These are phyloP conservation scores for Dendropsophus ebraccatus DNA, from an alignment of 2,113 vertebrate genomes.

Conservation along the genomic window DNA sequence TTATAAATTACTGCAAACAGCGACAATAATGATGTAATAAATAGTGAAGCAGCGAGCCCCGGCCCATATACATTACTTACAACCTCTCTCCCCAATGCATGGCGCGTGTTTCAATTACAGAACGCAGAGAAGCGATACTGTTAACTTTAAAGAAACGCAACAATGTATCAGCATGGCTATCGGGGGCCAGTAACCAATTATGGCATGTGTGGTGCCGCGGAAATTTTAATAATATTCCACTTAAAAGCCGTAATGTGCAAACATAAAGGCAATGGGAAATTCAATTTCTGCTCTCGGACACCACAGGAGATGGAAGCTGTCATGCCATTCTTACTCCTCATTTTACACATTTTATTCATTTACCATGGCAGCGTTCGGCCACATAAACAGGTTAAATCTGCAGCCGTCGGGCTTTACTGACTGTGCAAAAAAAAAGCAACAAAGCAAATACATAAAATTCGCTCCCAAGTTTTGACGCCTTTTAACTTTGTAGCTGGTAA, in stretches of 20 bases:
- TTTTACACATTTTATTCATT: constrained; percentile 15
- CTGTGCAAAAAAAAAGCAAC: no score
- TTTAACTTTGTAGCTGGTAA: no score
- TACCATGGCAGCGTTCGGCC: background rate
- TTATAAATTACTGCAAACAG: constrained; percentile 53
- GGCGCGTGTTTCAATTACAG: constrained; percentile 29
- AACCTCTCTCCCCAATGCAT: constrained; percentile 10
- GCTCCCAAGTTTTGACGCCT: background rate
- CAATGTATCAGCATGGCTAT: constrained; percentile 10
- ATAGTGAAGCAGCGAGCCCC: background rate
- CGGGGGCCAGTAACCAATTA: constrained; percentile 27
- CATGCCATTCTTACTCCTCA: background rate
- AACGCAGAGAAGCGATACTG: background rate
- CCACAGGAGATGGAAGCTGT: background rate
- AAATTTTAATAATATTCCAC: constrained; percentile 34
- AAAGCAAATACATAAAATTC: background rate
- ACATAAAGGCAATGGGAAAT: constrained; percentile 21
- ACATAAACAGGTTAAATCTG: background rate
- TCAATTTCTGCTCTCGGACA: background rate
- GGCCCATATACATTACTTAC: constrained; percentile 10
- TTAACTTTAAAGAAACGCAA: background rate
- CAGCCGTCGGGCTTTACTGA: background rate
- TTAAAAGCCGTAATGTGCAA: constrained; percentile 35
- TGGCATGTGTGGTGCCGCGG: background rate
- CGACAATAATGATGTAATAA: constrained; percentile 48